Evolutionary conservation across 2,888 invertebrate species (phyloP).

Genomic region (Troilus luridus): DNA sequence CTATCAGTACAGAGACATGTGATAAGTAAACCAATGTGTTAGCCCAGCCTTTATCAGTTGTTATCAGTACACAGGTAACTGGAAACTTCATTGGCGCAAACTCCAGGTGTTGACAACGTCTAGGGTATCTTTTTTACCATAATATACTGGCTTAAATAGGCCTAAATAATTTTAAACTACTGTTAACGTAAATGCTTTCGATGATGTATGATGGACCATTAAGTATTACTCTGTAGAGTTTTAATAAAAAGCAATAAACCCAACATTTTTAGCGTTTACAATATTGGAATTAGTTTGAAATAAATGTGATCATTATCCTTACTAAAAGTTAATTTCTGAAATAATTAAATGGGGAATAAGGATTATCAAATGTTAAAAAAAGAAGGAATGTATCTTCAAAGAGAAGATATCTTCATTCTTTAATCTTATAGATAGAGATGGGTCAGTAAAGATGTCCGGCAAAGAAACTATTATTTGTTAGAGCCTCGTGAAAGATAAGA

Average conservation of each 20-base stretch:
- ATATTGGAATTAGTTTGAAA: too few relatives aligned
- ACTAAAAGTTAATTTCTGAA: not conserved
- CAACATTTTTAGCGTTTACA: too few relatives aligned
- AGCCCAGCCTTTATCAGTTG: not conserved
- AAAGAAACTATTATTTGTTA: constrained; percentile 11
- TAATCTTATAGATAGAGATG: not conserved
- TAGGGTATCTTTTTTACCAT: not conserved
- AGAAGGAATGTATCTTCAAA: not conserved
- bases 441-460: not conserved
- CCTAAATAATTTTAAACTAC: not conserved
- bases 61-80: not conserved
- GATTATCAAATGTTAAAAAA: not conserved
- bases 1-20: not conserved
- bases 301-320: too few relatives aligned
- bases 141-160: not conserved
- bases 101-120: not conserved
- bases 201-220: not conserved
- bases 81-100: not conserved
- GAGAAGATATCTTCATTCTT: not conserved
- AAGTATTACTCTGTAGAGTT: not conserved
- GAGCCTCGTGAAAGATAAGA: not conserved
- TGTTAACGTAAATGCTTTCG: not conserved
- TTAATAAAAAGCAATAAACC: too few relatives aligned
- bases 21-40: not conserved
- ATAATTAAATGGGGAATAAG: not conserved